These are phyloP conservation scores for Glyptemys insculpta DNA, from an alignment of 2,797 vertebrate genomes.

Conservation along the genomic window DNA sequence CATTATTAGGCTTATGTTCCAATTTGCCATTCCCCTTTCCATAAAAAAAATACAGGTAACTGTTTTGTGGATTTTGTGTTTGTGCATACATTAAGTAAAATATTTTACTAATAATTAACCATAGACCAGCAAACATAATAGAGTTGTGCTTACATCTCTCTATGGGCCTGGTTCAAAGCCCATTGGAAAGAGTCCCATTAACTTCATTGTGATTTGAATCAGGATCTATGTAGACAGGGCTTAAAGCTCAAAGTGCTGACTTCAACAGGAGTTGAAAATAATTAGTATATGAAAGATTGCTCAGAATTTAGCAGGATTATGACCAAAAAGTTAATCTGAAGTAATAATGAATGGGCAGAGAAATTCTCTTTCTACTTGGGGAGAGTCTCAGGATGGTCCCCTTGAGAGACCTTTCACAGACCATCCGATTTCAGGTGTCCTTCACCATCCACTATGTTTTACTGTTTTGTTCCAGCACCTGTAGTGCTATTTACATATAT, in stretches of 20 bases:
- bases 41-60: neutral
- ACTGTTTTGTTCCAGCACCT: neutral
- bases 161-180: neutral
- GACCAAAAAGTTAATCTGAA: neutral
- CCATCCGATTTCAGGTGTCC: neutral
- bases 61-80: neutral
- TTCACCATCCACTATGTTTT: neutral
- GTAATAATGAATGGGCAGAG: neutral
- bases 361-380: neutral
- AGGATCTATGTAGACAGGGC: neutral
- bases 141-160: neutral
- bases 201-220: neutral
- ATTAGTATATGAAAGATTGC: neutral
- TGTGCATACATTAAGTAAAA: neutral
- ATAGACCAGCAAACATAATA: neutral
- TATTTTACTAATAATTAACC: neutral
- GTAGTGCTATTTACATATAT: neutral
- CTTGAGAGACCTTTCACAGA: neutral
- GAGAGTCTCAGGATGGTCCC: neutral
- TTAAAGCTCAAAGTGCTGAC: conserved; percentile 1
- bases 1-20: neutral
- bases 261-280: neutral
- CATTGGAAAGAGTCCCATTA: neutral
- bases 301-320: neutral
- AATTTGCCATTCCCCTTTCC: neutral